These are phyloP conservation scores for Chaetophractus vellerosus DNA, from an alignment of 2,797 vertebrate species.

Conservation along the genomic window DNA sequence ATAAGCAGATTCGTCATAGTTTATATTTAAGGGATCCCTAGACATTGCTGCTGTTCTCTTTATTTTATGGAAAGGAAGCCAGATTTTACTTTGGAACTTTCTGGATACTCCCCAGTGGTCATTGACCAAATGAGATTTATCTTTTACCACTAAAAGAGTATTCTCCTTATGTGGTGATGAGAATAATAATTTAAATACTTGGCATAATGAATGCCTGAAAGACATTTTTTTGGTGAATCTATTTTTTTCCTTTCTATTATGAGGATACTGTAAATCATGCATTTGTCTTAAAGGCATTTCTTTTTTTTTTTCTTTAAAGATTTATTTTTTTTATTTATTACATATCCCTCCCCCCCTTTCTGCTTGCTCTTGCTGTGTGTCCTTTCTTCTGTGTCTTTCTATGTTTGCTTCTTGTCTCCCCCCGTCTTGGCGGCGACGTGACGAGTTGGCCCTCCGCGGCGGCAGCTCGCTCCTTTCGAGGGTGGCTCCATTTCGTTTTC, in stretches of 20 bases:
- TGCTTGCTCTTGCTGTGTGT: too few species aligned
- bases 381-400: too few species aligned
- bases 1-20: too few species aligned
- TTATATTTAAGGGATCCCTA: neutral
- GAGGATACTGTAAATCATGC: constrained; percentile 70
- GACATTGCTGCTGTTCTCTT: neutral
- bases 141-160: constrained; percentile 54
- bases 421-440: too few species aligned
- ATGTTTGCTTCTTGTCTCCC: too few species aligned
- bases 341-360: too few species aligned
- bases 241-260: neutral
- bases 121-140: neutral
- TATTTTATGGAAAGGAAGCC: neutral
- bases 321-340: too few species aligned
- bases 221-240: constrained; percentile 65
- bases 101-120: neutral
- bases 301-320: too few species aligned
- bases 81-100: neutral
- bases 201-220: constrained; percentile 49
- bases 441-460: too few species aligned
- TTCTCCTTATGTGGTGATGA: constrained; percentile 76
- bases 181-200: constrained; percentile 69
- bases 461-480: too few species aligned
- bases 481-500: too few species aligned
- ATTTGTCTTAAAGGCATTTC: constrained; percentile 59